A percentile compares a stretch with the other conserved stretches of the same genome.
These are phyloP conservation scores for Arctia plantaginis DNA, from an alignment of 2,888 invertebrate genomes.

Conservation along the genomic window DNA sequence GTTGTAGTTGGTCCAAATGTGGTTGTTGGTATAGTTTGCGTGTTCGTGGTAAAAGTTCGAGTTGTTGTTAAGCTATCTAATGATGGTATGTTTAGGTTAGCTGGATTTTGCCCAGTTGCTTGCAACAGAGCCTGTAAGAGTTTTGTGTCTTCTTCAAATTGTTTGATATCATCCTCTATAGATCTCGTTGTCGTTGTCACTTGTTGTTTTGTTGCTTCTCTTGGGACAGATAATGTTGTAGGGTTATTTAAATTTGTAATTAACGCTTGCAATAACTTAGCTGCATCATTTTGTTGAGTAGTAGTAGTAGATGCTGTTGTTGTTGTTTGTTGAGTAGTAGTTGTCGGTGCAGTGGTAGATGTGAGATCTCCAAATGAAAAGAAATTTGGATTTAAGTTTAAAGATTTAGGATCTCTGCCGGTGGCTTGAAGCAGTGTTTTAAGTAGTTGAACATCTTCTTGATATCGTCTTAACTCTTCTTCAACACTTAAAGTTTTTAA, in stretches of 20 bases:
- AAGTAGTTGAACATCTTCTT: constrained; percentile 67
- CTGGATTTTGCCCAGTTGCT: constrained; percentile 79
- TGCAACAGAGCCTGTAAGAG: constrained; percentile 78
- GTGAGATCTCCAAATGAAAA: constrained; percentile 46
- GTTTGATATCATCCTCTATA: constrained; percentile 79
- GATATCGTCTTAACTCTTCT: constrained; percentile 67
- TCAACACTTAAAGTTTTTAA: constrained; percentile 60
- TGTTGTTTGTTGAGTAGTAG: constrained; percentile 41
- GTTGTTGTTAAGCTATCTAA: constrained; percentile 64
- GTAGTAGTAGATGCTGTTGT: constrained; percentile 48
- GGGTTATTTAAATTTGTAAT: constrained; percentile 66
- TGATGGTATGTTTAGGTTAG: constrained; percentile 72
- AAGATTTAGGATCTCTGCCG: constrained; percentile 76
- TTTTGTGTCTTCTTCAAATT: constrained; percentile 82
- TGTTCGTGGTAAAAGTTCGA: constrained; percentile 48
- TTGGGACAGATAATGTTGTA: constrained; percentile 53
- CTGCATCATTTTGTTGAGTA: constrained; percentile 59
- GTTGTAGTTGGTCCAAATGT: constrained; percentile 52
- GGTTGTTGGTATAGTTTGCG: constrained; percentile 51
- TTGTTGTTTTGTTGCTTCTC: constrained; percentile 53
- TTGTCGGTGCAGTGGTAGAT: constrained; percentile 51
- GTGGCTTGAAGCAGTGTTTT: constrained; percentile 68
- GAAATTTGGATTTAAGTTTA: constrained; percentile 63
- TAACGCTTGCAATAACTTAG: constrained; percentile 72
- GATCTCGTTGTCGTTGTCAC: constrained; percentile 72